Evolutionary conservation across 2,888 invertebrate species (phyloP), one percentile per base, ranked within the genome.

Genomic region (Pristionchus maxplancki): DNA sequence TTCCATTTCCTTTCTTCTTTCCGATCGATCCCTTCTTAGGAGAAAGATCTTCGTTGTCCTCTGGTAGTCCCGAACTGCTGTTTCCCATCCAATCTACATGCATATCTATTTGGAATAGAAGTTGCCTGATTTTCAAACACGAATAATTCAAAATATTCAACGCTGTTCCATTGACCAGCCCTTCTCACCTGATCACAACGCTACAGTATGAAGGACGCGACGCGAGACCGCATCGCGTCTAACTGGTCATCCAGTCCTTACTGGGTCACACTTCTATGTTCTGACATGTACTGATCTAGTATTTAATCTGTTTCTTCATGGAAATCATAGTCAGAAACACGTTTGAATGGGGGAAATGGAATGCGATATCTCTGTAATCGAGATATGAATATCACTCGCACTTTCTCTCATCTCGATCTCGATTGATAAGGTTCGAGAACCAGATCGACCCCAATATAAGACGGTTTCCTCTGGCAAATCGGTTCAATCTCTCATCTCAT

Each of bases 391-490:
- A 78, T 28, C 78, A 78, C 13, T n/a, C 44, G 37, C 37, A 78
- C 78, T 48, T 78, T 78, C 78, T 34, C 78, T 44, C 28, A n/a
- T 40, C 28, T 24, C 50, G n/a, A 24, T 81, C 81, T 20, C 50
- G 24, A 53, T 53, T 83, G 53, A 83, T 83, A 83, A 53, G 82
- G 82, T 83, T 83, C 82, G 50, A 50, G 82, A 83, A 83, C 82
- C 53, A 83, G 82, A 83, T 83, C 24, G 50, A 83, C 53, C 82
- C 28, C n/a, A 48, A 78, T 78, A 78, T 78, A 78, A 44, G 44
- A 44, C 28, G 28, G 44, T 44, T 24, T n/a, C 40, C 28, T 67
- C n/a, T 78, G 78, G 44, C 44, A 48, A 20, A 44, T 78, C 44
- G 44, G 78, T 53, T 83, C 82, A 83, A 53, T 83, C 53, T 37